phyloP scores from a whole-genome alignment of 2,888 invertebrate species.

The Acronicta aceris region DNA sequence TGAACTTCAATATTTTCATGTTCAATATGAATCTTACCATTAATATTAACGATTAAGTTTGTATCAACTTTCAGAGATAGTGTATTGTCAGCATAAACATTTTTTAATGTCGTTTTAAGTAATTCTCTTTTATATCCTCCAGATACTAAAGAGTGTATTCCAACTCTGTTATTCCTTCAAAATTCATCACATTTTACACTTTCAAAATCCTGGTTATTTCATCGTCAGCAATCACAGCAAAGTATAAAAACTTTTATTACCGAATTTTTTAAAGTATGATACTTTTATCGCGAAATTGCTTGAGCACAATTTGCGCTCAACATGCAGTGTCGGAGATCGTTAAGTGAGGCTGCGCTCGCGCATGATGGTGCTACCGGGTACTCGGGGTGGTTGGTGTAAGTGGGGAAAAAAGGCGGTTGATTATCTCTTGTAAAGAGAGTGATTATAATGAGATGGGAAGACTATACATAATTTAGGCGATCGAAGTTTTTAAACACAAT shows the following conservation, averaged over 20 bases:
- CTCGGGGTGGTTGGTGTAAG: constrained; percentile 38
- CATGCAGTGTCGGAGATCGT: constrained; percentile 61
- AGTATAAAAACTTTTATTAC: constrained; percentile 41
- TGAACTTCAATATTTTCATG: neutral
- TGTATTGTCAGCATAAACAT: constrained; percentile 13
- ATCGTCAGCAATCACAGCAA: constrained; percentile 33
- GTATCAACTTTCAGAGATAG: neutral
- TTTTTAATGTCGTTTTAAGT: neutral
- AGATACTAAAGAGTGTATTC: constrained; percentile 29
- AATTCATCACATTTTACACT: constrained; percentile 40
- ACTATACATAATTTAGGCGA: constrained; percentile 9
- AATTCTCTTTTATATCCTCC: constrained; percentile 26
- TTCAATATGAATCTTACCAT: neutral
- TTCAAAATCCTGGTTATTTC: constrained; percentile 5
- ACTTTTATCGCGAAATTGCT: constrained; percentile 61
- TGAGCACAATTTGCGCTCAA: constrained; percentile 60
- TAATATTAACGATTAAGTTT: neutral
- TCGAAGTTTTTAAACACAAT: neutral
- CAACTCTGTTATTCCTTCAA: constrained; percentile 39
- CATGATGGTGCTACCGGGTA: constrained; percentile 64
- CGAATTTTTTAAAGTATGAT: constrained; percentile 37
- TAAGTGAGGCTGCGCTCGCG: constrained; percentile 59
- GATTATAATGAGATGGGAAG: constrained; percentile 21
- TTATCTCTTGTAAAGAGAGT: constrained; percentile 15
- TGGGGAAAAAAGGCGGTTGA: constrained; percentile 38